phyloP scores from a whole-genome alignment of 1,140 invertebrate genomes.

The Goniozus legneri region DNA sequence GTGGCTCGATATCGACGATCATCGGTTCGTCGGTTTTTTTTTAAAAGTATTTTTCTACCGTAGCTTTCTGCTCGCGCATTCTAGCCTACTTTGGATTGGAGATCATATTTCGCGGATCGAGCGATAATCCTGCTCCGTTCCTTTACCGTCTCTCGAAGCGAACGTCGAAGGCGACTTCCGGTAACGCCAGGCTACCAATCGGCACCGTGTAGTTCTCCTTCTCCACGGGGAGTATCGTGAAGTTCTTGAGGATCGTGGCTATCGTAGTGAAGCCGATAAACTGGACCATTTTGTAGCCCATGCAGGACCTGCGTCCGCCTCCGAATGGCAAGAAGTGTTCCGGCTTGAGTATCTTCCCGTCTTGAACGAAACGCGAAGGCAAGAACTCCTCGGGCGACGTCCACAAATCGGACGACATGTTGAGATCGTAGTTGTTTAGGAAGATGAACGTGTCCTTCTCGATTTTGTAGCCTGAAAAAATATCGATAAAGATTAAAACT shows the following conservation, averaged over 20 bases:
- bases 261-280: conserved; percentile 71
- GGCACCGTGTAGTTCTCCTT: conserved; percentile 54
- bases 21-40: not conserved
- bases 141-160: conserved; percentile 56
- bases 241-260: conserved; percentile 71
- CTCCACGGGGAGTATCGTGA: conserved; percentile 61
- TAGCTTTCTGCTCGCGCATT: not conserved
- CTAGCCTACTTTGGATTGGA: not conserved
- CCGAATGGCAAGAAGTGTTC: conserved; percentile 84
- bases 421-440: conserved; percentile 84
- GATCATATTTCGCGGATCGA: not conserved
- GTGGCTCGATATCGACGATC: not conserved
- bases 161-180: conserved; percentile 63
- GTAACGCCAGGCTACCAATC: conserved; percentile 67
- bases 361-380: conserved; percentile 70
- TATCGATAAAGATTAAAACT: not conserved
- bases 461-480: conserved; percentile 62
- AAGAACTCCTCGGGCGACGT: conserved; percentile 47
- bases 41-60: not conserved
- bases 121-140: not conserved
- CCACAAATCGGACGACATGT: conserved; percentile 74
- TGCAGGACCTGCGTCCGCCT: conserved; percentile 80
- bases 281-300: conserved; percentile 81
- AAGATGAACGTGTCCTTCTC: conserved; percentile 80
- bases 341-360: conserved; percentile 53